Evolutionary conservation across 2,797 vertebrate species (phyloP).

Genomic region (Peromyscus aztecus): DNA sequence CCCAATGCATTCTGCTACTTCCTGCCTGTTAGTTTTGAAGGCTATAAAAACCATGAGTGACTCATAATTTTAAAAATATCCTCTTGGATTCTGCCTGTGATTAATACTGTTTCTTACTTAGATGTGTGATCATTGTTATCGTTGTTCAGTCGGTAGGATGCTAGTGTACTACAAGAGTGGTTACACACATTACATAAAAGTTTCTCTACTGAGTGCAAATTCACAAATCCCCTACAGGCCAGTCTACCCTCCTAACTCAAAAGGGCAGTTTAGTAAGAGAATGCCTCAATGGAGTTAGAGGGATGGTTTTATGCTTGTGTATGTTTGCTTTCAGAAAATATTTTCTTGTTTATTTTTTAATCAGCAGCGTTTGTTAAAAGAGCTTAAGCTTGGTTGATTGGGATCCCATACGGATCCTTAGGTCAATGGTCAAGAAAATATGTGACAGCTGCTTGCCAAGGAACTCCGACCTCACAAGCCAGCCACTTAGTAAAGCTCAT

Average conservation of each 20-base stretch:
- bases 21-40: background rate
- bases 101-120: slow-evolving; percentile 45
- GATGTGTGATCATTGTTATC: background rate
- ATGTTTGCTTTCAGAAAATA: slow-evolving; percentile 3
- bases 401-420: slow-evolving; percentile 13
- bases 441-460: background rate
- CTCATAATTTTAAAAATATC: slow-evolving; percentile 62
- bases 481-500: background rate
- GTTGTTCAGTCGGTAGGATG: background rate
- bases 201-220: background rate
- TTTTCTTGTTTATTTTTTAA: slow-evolving; percentile 20
- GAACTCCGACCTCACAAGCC: background rate
- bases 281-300: background rate
- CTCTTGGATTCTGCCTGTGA: background rate
- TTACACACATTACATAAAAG: background rate
- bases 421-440: slow-evolving; percentile 21
- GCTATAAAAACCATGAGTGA: background rate
- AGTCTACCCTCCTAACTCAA: background rate
- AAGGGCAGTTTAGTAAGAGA: background rate
- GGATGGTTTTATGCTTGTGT: background rate
- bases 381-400: slow-evolving; percentile 19
- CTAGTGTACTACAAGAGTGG: background rate
- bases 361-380: slow-evolving; percentile 38
- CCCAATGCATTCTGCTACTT: background rate
- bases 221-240: background rate